Base-by-base conservation (phyloP, 2,113 vertebrate genomes). In the Acrocephalus kingi region DNA sequence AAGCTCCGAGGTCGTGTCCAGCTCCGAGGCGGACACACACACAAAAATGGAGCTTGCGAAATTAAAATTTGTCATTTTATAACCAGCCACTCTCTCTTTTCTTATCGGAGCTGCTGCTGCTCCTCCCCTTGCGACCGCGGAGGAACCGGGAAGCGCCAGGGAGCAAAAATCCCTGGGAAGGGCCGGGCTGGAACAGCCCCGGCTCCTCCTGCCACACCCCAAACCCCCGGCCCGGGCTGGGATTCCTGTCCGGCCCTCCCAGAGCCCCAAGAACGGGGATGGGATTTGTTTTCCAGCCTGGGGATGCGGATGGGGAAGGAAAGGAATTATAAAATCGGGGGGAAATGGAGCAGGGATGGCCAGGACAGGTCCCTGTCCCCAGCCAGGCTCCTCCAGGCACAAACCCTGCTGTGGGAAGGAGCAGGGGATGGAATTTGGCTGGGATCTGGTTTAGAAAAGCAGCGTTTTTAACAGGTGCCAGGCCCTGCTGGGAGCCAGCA, bases 211-310 rank as follows among this genome's bases (percentile, higher is more conserved):
- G 54, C 17, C 73, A 2, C 45, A 9, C 8, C 84, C 73, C 55
- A 5, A 19, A 19, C n/a, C 8, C 63, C 61, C n/a, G 48, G 20
- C 21, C 56, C 23, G 0, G 6, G 10, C 85, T 11, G 0, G 15
- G 6, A 13, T 3, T 11, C 72, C 43, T 3, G 31, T 7, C 55
- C 67, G 2, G 48, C 43, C 16, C 2, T 10, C 27, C 31, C 68
- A 5, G 28, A 1, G 22, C n/a, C 81, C 39, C 27, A 1, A 0
- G 12, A 24, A 23, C 0, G 4, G 48, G 48, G 8, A 39, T 9
- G 33, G 72, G 48, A 35, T 45, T 37, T 12, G 46, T 15, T 12
- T 12, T 1, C 54, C 54, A 35, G n/a, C 59, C 17, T 1, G 2
- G 68, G 68, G 68, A 13, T 4, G 22, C 2, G 19, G 41, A 39